Conservation (phyloP, 2,888 invertebrate genomes). For the Microdon myrmicae region DNA sequence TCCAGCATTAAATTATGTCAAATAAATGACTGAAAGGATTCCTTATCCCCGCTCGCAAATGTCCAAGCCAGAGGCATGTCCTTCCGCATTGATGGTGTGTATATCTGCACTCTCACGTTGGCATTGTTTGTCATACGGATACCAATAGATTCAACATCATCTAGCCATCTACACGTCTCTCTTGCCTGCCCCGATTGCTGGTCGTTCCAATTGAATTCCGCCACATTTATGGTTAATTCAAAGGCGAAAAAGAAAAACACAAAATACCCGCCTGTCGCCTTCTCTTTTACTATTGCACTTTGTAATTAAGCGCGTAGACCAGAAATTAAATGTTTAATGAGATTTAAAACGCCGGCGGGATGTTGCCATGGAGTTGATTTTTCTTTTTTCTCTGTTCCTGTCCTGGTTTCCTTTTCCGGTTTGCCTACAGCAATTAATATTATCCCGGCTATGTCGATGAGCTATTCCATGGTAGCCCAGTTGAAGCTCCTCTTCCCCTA, state of each 20-base stretch:
- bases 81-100: constrained; percentile 33
- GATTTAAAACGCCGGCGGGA: constrained; percentile 48
- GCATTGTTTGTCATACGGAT: constrained; percentile 47
- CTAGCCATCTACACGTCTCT: not conserved
- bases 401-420: constrained; percentile 8
- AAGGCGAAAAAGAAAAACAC: constrained; percentile 30
- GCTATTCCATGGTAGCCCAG: too few species aligned
- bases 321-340: constrained; percentile 53
- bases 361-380: constrained; percentile 22
- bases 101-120: constrained; percentile 43
- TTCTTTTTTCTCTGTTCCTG: constrained; percentile 10
- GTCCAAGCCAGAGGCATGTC: too few species aligned
- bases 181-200: constrained; percentile 6
- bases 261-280: constrained; percentile 45
- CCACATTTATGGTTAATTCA: constrained; percentile 45
- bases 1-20: constrained; percentile 53
- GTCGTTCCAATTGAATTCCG: constrained; percentile 44
- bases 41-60: constrained; percentile 16
- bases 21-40: constrained; percentile 52
- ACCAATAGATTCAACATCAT: constrained; percentile 5
- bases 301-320: constrained; percentile 52
- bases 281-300: constrained; percentile 50
- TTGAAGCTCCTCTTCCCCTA: too few species aligned
- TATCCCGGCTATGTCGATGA: too few species aligned
- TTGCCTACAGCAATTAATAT: constrained; percentile 48